These are phyloP conservation scores for Channa striata DNA, from an alignment of 2,797 vertebrate species.

Conservation along the genomic window DNA sequence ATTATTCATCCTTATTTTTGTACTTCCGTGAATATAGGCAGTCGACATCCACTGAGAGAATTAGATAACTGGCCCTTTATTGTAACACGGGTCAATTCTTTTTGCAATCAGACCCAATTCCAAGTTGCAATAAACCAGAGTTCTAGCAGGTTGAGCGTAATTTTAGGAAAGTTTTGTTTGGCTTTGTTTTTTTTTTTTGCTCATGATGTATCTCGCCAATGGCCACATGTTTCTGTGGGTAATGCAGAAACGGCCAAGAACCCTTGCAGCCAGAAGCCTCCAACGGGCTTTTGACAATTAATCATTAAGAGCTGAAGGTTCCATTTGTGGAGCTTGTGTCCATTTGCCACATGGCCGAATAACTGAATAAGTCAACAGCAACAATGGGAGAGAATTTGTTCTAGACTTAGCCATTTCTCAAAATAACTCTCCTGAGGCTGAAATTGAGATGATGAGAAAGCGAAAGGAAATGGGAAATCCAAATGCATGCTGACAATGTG, in stretches of 20 bases:
- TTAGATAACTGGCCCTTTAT: conserved; percentile 26
- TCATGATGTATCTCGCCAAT: conserved; percentile 35
- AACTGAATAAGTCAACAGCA: conserved; percentile 84
- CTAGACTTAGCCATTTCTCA: conserved; percentile 74
- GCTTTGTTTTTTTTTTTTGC: neutral
- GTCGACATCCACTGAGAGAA: conserved; percentile 30
- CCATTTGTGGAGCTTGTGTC: conserved; percentile 78
- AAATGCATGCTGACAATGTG: conserved; percentile 68
- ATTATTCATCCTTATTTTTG: conserved; percentile 44
- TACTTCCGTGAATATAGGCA: conserved; percentile 36
- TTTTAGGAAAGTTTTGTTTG: neutral
- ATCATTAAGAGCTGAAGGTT: conserved; percentile 80
- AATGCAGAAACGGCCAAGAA: conserved; percentile 40
- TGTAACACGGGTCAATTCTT: neutral
- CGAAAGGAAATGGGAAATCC: conserved; percentile 59
- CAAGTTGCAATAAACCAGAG: conserved; percentile 4
- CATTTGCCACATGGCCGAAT: conserved; percentile 81
- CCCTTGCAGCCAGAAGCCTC: conserved; percentile 54
- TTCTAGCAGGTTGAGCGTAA: conserved; percentile 4
- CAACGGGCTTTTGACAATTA: conserved; percentile 70
- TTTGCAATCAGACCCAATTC: conserved; percentile 15
- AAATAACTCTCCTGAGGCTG: conserved; percentile 79
- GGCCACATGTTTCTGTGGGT: conserved; percentile 16
- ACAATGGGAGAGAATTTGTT: conserved; percentile 74
- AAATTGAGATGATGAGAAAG: conserved; percentile 80